A percentile compares a stretch with the other conserved stretches of the same genome.
Evolutionary conservation across 2,888 invertebrate species (phyloP).

Genomic region (Hirtodrosophila confusa): DNA sequence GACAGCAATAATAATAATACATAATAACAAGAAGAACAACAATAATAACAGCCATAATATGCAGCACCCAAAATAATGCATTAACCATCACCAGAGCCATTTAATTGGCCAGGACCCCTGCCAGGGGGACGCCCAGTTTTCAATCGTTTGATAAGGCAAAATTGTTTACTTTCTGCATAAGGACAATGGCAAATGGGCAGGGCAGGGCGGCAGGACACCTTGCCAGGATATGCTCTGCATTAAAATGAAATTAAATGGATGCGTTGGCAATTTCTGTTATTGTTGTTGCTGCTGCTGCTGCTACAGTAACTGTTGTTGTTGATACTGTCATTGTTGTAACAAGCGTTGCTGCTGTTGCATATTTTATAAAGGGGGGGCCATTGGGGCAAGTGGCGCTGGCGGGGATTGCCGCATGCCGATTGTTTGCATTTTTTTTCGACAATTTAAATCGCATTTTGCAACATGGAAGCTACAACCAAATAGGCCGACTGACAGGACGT

Average conservation of each 20-base stretch:
- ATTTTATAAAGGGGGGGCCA: slow-evolving; percentile 56
- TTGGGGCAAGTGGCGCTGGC: neutral
- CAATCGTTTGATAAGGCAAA: slow-evolving; percentile 61
- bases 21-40: slow-evolving; percentile 27
- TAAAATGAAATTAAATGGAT: slow-evolving; percentile 78
- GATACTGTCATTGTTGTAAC: slow-evolving; percentile 53
- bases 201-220: slow-evolving; percentile 40
- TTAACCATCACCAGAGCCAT: slow-evolving; percentile 53
- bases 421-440: slow-evolving; percentile 47
- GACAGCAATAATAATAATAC: slow-evolving; percentile 46
- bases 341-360: slow-evolving; percentile 64
- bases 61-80: slow-evolving; percentile 61
- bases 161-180: slow-evolving; percentile 61
- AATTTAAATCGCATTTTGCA: slow-evolving; percentile 58
- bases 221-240: slow-evolving; percentile 61
- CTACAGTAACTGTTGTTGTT: slow-evolving; percentile 33
- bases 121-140: slow-evolving; percentile 19
- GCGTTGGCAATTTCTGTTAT: slow-evolving; percentile 44
- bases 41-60: slow-evolving; percentile 52
- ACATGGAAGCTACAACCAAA: slow-evolving; percentile 33
- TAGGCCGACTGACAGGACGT: slow-evolving; percentile 42
- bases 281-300: slow-evolving; percentile 31
- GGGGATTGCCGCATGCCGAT: slow-evolving; percentile 32
- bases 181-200: slow-evolving; percentile 29
- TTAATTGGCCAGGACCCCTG: slow-evolving; percentile 58